Evolutionary conservation across 1,140 invertebrate genomes (phyloP).

Genomic region (Triops longicaudatus): DNA sequence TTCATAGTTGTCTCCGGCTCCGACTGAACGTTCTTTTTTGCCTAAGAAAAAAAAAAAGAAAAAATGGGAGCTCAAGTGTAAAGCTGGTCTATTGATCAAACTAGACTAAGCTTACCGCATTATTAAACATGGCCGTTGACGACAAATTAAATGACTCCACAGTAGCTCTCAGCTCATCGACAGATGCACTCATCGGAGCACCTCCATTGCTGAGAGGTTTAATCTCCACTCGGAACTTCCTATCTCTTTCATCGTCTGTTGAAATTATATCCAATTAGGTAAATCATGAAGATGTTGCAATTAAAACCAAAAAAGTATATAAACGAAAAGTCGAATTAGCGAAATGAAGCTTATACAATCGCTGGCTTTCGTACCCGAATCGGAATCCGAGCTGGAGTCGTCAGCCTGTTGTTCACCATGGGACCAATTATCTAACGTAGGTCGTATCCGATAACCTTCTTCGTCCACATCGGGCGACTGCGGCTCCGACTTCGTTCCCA

Average conservation of each 20-base stretch:
- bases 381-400: constrained; percentile 88
- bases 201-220: constrained; percentile 83
- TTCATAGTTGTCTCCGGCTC: constrained; percentile 51
- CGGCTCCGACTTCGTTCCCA: neutral
- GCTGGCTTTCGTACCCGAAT: constrained; percentile 58
- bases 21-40: constrained; percentile 33
- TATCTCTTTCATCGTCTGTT: constrained; percentile 66
- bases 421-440: constrained; percentile 42
- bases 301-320: constrained; percentile 28
- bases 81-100: constrained; percentile 13
- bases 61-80: neutral
- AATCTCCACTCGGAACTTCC: constrained; percentile 88
- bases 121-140: constrained; percentile 50
- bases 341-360: no score
- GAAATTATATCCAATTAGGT: constrained; percentile 27
- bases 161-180: constrained; percentile 84
- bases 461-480: constrained; percentile 72
- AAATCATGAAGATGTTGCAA: constrained; percentile 30
- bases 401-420: constrained; percentile 44
- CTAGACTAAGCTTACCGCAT: constrained; percentile 40
- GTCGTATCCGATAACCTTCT: constrained; percentile 85
- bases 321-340: no score
- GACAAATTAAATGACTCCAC: constrained; percentile 84
- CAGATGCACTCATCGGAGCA: constrained; percentile 71
- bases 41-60: constrained; percentile 19